These are phyloP conservation scores for Nothobranchius kuhntae DNA, from an alignment of 2,113 vertebrate genomes.

Conservation along the genomic window DNA sequence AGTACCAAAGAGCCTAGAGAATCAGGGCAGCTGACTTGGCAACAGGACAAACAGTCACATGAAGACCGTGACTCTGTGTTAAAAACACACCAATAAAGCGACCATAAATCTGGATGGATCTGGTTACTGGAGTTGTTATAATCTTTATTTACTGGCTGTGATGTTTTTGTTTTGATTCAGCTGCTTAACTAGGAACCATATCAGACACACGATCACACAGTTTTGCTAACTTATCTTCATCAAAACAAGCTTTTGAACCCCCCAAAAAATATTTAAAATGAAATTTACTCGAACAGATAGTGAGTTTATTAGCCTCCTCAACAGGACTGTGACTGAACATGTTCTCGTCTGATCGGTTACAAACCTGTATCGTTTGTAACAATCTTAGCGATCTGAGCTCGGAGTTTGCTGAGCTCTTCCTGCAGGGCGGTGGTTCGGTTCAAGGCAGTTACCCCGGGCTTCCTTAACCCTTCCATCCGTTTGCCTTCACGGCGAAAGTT, in stretches of 20 bases:
- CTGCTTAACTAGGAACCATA: background rate
- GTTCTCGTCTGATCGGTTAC: slow-evolving; percentile 1
- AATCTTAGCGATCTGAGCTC: slow-evolving; percentile 95
- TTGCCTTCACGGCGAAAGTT: slow-evolving; percentile 94
- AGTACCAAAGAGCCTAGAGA: slow-evolving; percentile 44
- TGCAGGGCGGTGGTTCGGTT: slow-evolving; percentile 93
- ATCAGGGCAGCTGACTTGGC: slow-evolving; percentile 38
- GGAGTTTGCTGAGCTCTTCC: slow-evolving; percentile 92
- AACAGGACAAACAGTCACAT: slow-evolving; percentile 20
- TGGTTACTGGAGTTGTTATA: background rate
- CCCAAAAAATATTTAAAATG: too few species aligned
- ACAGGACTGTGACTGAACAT: background rate
- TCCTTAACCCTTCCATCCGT: slow-evolving; percentile 90
- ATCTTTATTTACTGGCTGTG: background rate
- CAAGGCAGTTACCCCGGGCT: slow-evolving; percentile 90
- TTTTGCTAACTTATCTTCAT: too few species aligned
- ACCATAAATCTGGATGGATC: background rate
- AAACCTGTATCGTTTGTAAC: slow-evolving; percentile 87
- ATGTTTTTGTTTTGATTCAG: background rate
- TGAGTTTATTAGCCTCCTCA: too few species aligned
- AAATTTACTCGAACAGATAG: too few species aligned
- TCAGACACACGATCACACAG: too few species aligned
- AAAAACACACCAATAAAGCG: background rate
- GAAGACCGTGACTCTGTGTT: slow-evolving; percentile 6
- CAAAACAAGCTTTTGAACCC: too few species aligned